Percentiles rank a stretch among this genome's conserved stretches.
These are phyloP conservation scores for Dicrurus megarhynchus DNA, from an alignment of 2,113 vertebrate genomes.

Conservation along the genomic window DNA sequence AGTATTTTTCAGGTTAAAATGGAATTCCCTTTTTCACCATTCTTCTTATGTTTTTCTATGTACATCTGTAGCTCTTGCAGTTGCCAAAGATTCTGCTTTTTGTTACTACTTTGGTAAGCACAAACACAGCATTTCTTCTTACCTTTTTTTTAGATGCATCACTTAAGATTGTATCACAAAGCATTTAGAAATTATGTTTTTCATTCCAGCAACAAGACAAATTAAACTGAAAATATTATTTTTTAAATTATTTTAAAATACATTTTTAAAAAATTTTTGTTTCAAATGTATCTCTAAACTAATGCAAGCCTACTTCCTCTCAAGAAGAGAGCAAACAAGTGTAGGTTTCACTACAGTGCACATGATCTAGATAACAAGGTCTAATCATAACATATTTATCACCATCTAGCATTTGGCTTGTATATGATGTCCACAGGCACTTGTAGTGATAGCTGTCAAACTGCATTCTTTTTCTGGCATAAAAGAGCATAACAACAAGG, in stretches of 20 bases:
- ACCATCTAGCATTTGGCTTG: constrained; percentile 44
- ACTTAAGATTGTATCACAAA: not conserved
- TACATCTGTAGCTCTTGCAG: not conserved
- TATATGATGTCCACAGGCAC: constrained; percentile 64
- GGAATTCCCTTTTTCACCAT: not conserved
- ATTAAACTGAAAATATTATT: not conserved
- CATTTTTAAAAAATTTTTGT: not conserved
- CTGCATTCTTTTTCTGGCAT: constrained; percentile 39
- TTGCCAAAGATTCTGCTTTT: not conserved
- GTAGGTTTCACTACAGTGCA: constrained; percentile 1
- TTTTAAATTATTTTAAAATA: not conserved
- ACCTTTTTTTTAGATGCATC: not conserved
- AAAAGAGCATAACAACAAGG: constrained; percentile 38
- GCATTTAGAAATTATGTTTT: not conserved
- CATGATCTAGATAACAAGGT: constrained; percentile 42
- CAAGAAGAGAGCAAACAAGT: constrained; percentile 35
- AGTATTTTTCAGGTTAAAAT: not conserved
- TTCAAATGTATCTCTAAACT: not conserved
- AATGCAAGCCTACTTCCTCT: not conserved
- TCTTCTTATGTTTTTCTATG: not conserved
- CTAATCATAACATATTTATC: constrained; percentile 60
- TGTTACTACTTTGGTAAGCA: not conserved
- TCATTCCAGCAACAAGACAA: not conserved
- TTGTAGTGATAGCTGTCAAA: constrained; percentile 65
- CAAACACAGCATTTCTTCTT: not conserved